Evolutionary conservation across 2,113 vertebrate species (phyloP), one percentile per base, ranked within the genome.

Genomic region (Neofelis nebulosa): DNA sequence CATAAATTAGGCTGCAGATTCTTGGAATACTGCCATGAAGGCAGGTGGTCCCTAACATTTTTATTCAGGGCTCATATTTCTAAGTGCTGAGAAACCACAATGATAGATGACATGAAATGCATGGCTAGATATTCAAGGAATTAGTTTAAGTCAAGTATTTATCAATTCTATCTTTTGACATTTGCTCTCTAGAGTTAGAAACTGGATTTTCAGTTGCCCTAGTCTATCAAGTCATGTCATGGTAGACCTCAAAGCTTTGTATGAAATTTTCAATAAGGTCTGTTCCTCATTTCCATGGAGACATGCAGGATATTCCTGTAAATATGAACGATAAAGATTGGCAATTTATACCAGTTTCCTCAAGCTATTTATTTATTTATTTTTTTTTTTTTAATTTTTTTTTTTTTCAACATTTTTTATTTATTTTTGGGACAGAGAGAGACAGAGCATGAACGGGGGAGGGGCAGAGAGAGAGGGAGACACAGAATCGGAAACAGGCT

Each of bases 21-120:
- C 98, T 95, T 98, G 98, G 98, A 98, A 85, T 63, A 2, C 93
- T 96, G 98, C 97, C 98, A 98, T 23, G 88, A 66, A 97, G 96
- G 97, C 98, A 98, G 98, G 98, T 98, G 98, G 97, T 63, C 97
- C 86, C 97, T 89, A 89, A 93, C 85, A 95, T 97, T 97, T 97
- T 92, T 97, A 96, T 95, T 96, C 93, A 79, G 81, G 95, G 89
- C 69, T 97, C 95, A 91, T 97, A 93, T 98, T 98, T 97, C 97
- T 89, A 86, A 91, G 81, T 91, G 66, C 95, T 97, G 41, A 97
- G 93, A 95, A 97, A 89, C 82, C 73, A 89, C 95, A 96, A n/a
- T 95, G 78, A 97, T 91, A 96, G 76, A 96, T 97, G 85, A 85
- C 81, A 93, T 91, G 95, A 97, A 97, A 97, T 97, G 68, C 85